A percentile compares a stretch with the other conserved stretches of the same genome.
These are phyloP conservation scores for Cichladusa arquata DNA, from an alignment of 2,113 vertebrate species.

Conservation along the genomic window DNA sequence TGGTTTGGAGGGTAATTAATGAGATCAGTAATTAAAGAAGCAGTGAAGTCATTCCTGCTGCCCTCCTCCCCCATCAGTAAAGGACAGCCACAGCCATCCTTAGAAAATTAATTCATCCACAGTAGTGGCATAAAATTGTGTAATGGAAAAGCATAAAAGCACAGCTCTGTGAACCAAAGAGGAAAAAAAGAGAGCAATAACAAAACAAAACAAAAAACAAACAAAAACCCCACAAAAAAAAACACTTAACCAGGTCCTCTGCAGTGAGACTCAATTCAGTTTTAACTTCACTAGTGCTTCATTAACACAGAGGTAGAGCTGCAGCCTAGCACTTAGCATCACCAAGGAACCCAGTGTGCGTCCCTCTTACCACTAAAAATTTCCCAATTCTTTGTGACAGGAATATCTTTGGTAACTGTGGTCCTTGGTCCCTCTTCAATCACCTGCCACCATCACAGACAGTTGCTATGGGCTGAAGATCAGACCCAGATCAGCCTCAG, in stretches of 20 bases:
- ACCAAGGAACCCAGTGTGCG: background rate
- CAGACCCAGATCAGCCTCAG: background rate
- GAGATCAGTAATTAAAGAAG: conserved; percentile 36
- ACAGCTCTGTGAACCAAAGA: background rate
- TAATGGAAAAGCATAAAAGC: background rate
- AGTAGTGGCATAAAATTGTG: background rate
- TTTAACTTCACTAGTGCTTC: background rate
- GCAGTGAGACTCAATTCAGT: background rate
- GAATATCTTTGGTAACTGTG: background rate
- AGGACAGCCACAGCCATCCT: background rate
- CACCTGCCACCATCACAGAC: background rate
- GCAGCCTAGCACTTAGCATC: background rate
- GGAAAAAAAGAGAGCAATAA: background rate
- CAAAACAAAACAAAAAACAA: background rate
- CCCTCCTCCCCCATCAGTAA: background rate
- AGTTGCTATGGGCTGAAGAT: background rate
- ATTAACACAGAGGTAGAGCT: background rate
- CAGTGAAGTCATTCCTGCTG: conserved; percentile 14
- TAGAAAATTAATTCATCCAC: background rate
- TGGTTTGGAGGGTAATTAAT: conserved; percentile 42
- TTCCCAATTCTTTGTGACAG: background rate
- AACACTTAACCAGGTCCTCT: background rate
- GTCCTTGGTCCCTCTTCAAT: background rate
- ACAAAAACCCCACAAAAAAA: background rate
- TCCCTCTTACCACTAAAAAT: background rate